Percentiles rank a stretch among this genome's conserved stretches.
Conservation (phyloP, 2,888 invertebrate species). For the Galerucella pusilla region DNA sequence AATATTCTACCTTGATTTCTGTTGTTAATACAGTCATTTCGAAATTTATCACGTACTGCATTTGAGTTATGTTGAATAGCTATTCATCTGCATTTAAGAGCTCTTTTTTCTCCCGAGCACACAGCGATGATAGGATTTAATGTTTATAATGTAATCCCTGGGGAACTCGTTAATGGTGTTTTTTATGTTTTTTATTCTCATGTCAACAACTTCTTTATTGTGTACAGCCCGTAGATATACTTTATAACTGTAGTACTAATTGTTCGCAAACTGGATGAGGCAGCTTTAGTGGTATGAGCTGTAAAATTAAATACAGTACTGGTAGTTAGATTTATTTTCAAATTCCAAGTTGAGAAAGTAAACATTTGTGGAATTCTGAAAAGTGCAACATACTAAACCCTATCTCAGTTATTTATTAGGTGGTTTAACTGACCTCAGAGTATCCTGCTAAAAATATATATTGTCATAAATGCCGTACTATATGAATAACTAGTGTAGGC, state of each 20-base stretch:
- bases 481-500: too few relatives aligned
- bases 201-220: slow-evolving; percentile 29
- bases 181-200: slow-evolving; percentile 13
- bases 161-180: slow-evolving; percentile 21
- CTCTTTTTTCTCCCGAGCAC: slow-evolving; percentile 22
- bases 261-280: not conserved
- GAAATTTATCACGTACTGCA: slow-evolving; percentile 42
- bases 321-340: too few relatives aligned
- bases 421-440: too few relatives aligned
- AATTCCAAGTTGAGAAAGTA: too few relatives aligned
- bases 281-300: not conserved
- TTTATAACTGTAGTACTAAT: not conserved
- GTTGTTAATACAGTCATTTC: slow-evolving; percentile 42
- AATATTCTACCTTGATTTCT: slow-evolving; percentile 37
- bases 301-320: too few relatives aligned
- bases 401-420: too few relatives aligned
- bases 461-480: too few relatives aligned
- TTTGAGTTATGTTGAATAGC: slow-evolving; percentile 33
- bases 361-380: too few relatives aligned
- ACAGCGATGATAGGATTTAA: slow-evolving; percentile 28
- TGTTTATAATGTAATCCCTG: slow-evolving; percentile 25
- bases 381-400: too few relatives aligned
- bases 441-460: too few relatives aligned
- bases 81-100: slow-evolving; percentile 30
- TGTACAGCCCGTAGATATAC: not conserved